These are phyloP conservation scores for Morbakka virulenta DNA, from an alignment of 30 jellyfish, hydroid and myxozoan genomes.

Conservation along the genomic window DNA sequence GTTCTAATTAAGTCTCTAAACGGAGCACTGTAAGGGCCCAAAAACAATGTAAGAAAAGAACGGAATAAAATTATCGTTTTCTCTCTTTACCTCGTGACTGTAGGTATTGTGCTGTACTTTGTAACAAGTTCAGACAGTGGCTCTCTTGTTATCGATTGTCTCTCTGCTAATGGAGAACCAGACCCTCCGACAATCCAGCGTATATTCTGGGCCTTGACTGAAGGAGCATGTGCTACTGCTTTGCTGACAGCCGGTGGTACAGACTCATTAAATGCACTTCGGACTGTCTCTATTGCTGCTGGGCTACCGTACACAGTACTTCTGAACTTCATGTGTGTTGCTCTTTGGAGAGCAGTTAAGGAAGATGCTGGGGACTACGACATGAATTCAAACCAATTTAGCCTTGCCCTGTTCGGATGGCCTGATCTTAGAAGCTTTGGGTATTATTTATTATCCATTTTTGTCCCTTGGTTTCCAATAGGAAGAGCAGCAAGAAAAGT, in stretches of 20 bases:
- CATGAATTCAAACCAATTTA: constrained; percentile 50
- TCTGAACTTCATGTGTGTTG: constrained; percentile 88
- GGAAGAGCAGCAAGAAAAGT: constrained; percentile 73
- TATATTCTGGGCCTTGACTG: constrained; percentile 93
- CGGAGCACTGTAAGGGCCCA: no score
- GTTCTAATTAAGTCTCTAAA: no score
- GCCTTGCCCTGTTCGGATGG: constrained; percentile 49
- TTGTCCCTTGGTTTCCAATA: constrained; percentile 79
- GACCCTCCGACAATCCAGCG: constrained; percentile 92
- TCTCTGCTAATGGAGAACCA: constrained; percentile 92
- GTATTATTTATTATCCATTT: constrained; percentile 40
- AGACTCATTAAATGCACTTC: constrained; percentile 71
- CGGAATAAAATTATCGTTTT: no score
- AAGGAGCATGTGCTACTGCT: constrained; percentile 97
- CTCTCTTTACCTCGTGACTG: no score
- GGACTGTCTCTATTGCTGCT: constrained; percentile 79
- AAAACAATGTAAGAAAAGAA: no score
- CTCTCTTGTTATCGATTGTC: constrained; percentile 84
- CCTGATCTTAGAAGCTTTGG: constrained; percentile 11
- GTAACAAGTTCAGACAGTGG: constrained; percentile 95
- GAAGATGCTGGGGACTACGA: constrained; percentile 83
- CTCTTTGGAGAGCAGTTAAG: constrained; percentile 88
- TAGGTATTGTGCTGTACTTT: constrained; percentile 81
- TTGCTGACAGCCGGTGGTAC: constrained; percentile 82
- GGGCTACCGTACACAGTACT: constrained; percentile 82